Evolutionary conservation across 2,888 invertebrate species (phyloP), one percentile per base, ranked within the genome.

Genomic region (Stomorhina lunata): DNA sequence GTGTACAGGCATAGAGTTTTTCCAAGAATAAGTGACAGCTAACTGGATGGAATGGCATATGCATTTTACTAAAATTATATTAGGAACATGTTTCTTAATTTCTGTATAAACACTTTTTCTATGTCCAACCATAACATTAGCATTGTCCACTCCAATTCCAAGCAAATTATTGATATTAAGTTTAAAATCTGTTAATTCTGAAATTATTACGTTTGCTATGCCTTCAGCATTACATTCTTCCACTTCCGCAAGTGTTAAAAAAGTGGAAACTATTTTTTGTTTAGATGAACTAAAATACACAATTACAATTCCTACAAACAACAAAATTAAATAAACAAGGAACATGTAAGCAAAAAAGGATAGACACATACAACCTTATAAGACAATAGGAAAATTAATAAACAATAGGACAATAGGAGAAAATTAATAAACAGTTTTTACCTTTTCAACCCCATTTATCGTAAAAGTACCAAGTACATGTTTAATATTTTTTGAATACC

Each of bases 281-380:
- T 72, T 68, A 37, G 50, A 34, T 34, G 40, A 7, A 61, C 71
- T 66, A 65, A 82, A 82, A 63, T 82, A 82, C 10, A 73, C 82
- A 40, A 80, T 80, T 45, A 69, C 81, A 45, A 80, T 57, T 80
- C 69, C 72, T 65, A 48, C 37, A 43, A 40, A 27, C 25, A 73
- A 73, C n/a, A n/a, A n/a, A n/a, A n/a, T n/a, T n/a, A n/a, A n/a
- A n/a, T n/a, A n/a, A n/a, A n/a, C n/a, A n/a, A n/a, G n/a, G n/a
- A n/a, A n/a, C n/a, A n/a, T n/a, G n/a, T n/a, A n/a, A n/a, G n/a
- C n/a, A n/a, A n/a, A n/a, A n/a, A n/a, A n/a, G n/a, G n/a, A n/a
- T n/a, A n/a, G n/a, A n/a, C n/a, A n/a, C n/a, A n/a, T n/a, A n/a
- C n/a, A n/a, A n/a, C n/a, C n/a, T n/a, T n/a, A n/a, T n/a, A n/a